Evolutionary conservation across 2,113 vertebrate species (phyloP).

Genomic region (Collichthys lucidus): DNA sequence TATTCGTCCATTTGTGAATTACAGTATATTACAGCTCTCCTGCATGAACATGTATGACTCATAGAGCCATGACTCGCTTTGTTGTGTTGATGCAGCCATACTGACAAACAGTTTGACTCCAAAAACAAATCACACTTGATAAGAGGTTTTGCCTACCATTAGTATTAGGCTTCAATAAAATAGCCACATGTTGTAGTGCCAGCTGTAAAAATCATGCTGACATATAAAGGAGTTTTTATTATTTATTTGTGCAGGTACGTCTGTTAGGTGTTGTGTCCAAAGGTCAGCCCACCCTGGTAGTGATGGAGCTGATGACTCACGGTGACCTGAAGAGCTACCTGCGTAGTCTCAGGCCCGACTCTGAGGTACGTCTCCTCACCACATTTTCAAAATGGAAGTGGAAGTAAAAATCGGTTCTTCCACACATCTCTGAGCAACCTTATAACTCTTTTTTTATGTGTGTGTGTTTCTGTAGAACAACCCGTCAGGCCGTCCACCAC

Average conservation of each 20-base stretch:
- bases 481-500: constrained; percentile 88
- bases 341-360: constrained; percentile 91
- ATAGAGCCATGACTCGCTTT: constrained; percentile 31
- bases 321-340: constrained; percentile 97
- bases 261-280: constrained; percentile 97
- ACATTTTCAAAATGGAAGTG: neutral
- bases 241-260: constrained; percentile 85
- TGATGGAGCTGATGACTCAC: constrained; percentile 98
- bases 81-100: constrained; percentile 47
- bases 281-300: constrained; percentile 94
- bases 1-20: neutral
- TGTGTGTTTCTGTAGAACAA: constrained; percentile 86
- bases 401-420: neutral
- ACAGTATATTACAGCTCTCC: constrained; percentile 18
- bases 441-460: neutral
- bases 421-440: neutral
- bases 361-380: constrained; percentile 85
- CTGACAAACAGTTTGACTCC: constrained; percentile 61
- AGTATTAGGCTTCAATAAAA: constrained; percentile 9
- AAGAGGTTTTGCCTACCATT: constrained; percentile 11
- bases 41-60: constrained; percentile 51
- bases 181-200: constrained; percentile 7
- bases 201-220: constrained; percentile 31
- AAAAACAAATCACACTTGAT: constrained; percentile 48
- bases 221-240: neutral